phyloP scores from a whole-genome alignment of 2,797 vertebrate species.

The Leuciscus waleckii region DNA sequence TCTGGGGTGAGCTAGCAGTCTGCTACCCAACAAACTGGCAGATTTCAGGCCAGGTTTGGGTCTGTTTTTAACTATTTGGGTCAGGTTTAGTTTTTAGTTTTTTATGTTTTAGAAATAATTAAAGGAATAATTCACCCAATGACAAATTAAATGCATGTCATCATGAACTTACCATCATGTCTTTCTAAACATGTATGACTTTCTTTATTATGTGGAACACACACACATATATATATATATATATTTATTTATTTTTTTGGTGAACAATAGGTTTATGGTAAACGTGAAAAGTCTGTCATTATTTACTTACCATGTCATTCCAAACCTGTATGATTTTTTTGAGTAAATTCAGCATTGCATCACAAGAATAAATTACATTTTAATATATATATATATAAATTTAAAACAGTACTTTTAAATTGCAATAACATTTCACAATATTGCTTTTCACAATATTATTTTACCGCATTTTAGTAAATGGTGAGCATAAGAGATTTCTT shows the following conservation, averaged over 20 bases:
- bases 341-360: background rate
- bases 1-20: conserved; percentile 20
- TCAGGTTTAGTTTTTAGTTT: background rate
- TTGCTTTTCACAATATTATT: background rate
- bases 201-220: background rate
- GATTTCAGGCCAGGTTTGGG: background rate
- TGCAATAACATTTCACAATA: background rate
- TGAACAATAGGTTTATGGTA: background rate
- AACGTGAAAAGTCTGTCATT: background rate
- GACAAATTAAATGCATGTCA: background rate
- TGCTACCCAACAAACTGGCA: background rate
- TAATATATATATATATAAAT: background rate
- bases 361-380: background rate
- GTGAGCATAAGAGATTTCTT: background rate
- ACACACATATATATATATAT: too few relatives aligned
- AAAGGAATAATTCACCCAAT: background rate
- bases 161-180: background rate
- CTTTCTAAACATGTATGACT: background rate
- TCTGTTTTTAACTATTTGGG: background rate
- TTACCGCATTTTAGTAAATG: background rate
- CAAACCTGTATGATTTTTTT: background rate
- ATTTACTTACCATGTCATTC: background rate
- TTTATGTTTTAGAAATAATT: background rate
- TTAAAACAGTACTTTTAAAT: background rate
- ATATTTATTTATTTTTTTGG: too few relatives aligned